These are phyloP conservation scores for Scrobipalpa atriplicella DNA, from an alignment of 2,888 invertebrate genomes.

Conservation along the genomic window DNA sequence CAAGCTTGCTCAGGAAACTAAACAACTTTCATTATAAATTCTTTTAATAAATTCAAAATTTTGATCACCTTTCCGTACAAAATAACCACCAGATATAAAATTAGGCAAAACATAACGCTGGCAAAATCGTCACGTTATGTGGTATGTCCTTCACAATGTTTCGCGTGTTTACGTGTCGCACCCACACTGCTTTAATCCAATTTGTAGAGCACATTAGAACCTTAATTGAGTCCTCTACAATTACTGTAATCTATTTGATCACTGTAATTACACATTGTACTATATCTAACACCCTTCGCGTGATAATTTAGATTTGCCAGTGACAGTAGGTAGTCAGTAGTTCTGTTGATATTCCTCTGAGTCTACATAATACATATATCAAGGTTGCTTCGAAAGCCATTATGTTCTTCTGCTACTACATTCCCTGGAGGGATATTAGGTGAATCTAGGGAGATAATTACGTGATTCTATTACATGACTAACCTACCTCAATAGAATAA, in stretches of 20 bases:
- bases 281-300: conserved; percentile 55
- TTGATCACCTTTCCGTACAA: too few relatives aligned
- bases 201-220: background rate
- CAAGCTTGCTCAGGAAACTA: too few relatives aligned
- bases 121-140: conserved; percentile 24
- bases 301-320: conserved; percentile 49
- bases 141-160: conserved; percentile 18
- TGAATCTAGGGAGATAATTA: too few relatives aligned
- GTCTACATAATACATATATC: too few relatives aligned
- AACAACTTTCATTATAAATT: too few relatives aligned
- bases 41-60: too few relatives aligned
- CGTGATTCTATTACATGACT: too few relatives aligned
- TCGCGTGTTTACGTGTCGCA: conserved; percentile 28
- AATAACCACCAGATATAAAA: too few relatives aligned
- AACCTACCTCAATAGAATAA: too few relatives aligned
- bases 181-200: conserved; percentile 3
- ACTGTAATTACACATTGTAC: conserved; percentile 48
- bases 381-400: background rate
- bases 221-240: conserved; percentile 14
- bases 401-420: background rate
- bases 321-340: too few relatives aligned
- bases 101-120: background rate
- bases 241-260: conserved; percentile 47
- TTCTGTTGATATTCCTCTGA: too few relatives aligned
- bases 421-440: background rate